phyloP scores from a whole-genome alignment of 2,888 invertebrate genomes.

The Torymus texanus region DNA sequence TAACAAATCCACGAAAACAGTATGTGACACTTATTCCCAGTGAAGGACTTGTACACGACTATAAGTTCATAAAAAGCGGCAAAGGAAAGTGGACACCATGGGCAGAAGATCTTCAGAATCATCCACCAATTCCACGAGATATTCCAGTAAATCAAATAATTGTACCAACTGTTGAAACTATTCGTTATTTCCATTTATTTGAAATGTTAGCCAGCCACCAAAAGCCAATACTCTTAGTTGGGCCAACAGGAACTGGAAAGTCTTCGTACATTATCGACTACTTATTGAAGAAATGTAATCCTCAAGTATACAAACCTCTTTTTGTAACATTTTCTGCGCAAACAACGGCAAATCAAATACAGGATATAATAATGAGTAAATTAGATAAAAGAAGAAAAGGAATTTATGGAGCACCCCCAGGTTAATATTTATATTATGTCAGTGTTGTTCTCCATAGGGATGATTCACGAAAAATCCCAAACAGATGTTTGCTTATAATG shows the following conservation, averaged over 20 bases:
- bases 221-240: constrained; percentile 90
- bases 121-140: constrained; percentile 88
- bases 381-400: constrained; percentile 93
- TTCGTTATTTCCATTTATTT: constrained; percentile 88
- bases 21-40: constrained; percentile 90
- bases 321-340: constrained; percentile 96
- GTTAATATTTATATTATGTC: constrained; percentile 75
- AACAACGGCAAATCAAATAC: constrained; percentile 94
- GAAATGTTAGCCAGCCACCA: constrained; percentile 86
- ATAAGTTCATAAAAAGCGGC: constrained; percentile 91
- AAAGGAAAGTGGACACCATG: constrained; percentile 95
- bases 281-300: constrained; percentile 86
- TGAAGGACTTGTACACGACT: constrained; percentile 90
- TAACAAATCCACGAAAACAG: constrained; percentile 78
- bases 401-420: constrained; percentile 70
- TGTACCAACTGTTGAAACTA: constrained; percentile 93
- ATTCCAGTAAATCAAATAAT: constrained; percentile 95
- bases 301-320: constrained; percentile 86
- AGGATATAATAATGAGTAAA: constrained; percentile 96
- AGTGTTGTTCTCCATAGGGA: no score
- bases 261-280: constrained; percentile 92
- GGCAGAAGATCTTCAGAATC: constrained; percentile 86
- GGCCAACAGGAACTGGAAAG: constrained; percentile 97
- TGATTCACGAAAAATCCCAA: no score
- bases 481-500: no score